These are phyloP conservation scores for Cercocebus atys DNA, from an alignment of 2,113 vertebrate genomes.

Conservation along the genomic window DNA sequence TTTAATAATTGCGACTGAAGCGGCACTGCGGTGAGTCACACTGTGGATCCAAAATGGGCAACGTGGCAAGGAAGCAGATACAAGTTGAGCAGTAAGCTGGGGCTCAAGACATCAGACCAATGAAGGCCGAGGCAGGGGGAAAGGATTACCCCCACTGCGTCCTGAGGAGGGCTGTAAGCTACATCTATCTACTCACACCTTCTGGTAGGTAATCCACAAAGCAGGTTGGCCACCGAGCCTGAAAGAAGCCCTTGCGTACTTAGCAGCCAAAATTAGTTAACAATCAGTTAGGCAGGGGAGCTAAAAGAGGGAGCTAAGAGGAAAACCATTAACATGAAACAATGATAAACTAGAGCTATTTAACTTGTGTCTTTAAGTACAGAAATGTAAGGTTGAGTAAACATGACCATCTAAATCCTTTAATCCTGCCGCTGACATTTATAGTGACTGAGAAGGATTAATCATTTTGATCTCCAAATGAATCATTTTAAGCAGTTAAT, in stretches of 20 bases:
- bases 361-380: slow-evolving; percentile 74
- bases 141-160: slow-evolving; percentile 70
- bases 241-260: slow-evolving; percentile 55
- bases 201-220: slow-evolving; percentile 72
- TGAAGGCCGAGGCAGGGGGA: slow-evolving; percentile 48
- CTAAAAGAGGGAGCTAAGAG: slow-evolving; percentile 34
- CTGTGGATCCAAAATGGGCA: slow-evolving; percentile 42
- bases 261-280: slow-evolving; percentile 66
- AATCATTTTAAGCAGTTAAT: slow-evolving; percentile 82
- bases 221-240: slow-evolving; percentile 5
- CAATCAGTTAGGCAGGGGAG: slow-evolving; percentile 61
- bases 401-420: slow-evolving; percentile 81
- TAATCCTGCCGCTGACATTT: slow-evolving; percentile 83
- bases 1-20: slow-evolving; percentile 70
- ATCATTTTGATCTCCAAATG: slow-evolving; percentile 82
- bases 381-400: slow-evolving; percentile 81
- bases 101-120: slow-evolving; percentile 55
- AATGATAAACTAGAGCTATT: slow-evolving; percentile 78
- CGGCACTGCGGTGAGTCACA: slow-evolving; percentile 26
- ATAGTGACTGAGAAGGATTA: slow-evolving; percentile 79
- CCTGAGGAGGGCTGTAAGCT: slow-evolving; percentile 60
- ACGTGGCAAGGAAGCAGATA: slow-evolving; percentile 43
- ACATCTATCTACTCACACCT: slow-evolving; percentile 48
- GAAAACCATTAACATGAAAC: slow-evolving; percentile 62
- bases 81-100: slow-evolving; percentile 50